A percentile compares a stretch with the other conserved stretches of the same genome.
phyloP scores from a whole-genome alignment of 1,140 invertebrate species.

The Drosophila grimshawi region DNA sequence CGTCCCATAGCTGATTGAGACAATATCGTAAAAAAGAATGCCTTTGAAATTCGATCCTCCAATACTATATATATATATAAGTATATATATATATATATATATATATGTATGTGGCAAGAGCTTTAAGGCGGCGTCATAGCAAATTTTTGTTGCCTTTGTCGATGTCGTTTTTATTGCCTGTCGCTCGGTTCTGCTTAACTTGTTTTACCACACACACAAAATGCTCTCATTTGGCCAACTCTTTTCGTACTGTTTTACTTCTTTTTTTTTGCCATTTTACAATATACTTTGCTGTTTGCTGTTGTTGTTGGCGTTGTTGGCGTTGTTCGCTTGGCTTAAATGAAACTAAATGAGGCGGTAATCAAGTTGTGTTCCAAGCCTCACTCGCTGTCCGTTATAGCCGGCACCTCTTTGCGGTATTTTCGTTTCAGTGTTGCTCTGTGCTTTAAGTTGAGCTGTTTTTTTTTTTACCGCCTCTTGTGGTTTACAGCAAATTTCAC shows the following conservation, averaged over 20 bases:
- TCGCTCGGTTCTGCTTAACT: constrained; percentile 71
- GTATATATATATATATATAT: too few species aligned
- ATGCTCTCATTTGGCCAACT: constrained; percentile 73
- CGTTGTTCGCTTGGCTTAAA: constrained; percentile 71
- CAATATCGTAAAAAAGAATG: constrained; percentile 73
- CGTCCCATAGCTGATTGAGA: constrained; percentile 64
- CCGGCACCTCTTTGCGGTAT: constrained; percentile 72
- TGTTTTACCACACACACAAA: constrained; percentile 72
- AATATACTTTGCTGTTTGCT: constrained; percentile 50
- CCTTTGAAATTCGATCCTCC: constrained; percentile 61
- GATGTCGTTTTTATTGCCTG: constrained; percentile 69
- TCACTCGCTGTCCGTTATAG: constrained; percentile 50
- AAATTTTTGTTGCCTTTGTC: constrained; percentile 76
- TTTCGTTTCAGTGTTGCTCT: constrained; percentile 61
- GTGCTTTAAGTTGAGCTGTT: constrained; percentile 25
- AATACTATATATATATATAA: neutral
- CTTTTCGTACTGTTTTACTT: constrained; percentile 10
- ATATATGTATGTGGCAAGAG: neutral
- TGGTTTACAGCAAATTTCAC: constrained; percentile 82
- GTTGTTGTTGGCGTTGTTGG: constrained; percentile 30
- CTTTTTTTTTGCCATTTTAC: constrained; percentile 62
- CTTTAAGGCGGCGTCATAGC: constrained; percentile 47
- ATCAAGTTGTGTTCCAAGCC: constrained; percentile 81
- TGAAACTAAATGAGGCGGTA: constrained; percentile 81
- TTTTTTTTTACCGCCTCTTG: constrained; percentile 71